Conservation (phyloP, 2,888 invertebrate species). For the Nephrotoma flavescens region DNA sequence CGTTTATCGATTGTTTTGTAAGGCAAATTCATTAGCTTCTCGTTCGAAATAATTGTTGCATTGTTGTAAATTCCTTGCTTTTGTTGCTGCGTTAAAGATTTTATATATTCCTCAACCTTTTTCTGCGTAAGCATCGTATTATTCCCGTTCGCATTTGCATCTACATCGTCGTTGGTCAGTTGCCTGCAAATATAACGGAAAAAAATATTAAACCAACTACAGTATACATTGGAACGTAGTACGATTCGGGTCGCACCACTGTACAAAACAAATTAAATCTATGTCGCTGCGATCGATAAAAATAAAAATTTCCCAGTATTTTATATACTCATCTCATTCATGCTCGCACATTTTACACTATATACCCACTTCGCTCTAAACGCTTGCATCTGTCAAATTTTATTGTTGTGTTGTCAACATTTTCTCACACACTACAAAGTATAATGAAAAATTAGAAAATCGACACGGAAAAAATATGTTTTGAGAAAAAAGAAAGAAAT, state of each 20-base stretch:
- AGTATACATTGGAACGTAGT: neutral
- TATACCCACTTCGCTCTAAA: neutral
- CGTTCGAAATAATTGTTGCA: neutral
- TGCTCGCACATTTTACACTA: neutral
- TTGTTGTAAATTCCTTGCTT: constrained; percentile 1
- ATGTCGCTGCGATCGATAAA: neutral
- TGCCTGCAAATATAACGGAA: neutral
- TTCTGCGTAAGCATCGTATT: constrained; percentile 20
- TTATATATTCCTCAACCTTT: constrained; percentile 28
- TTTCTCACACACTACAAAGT: neutral
- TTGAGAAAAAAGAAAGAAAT: neutral
- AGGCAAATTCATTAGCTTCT: neutral
- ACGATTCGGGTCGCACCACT: neutral
- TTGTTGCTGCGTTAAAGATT: constrained; percentile 15
- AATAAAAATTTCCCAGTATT: neutral
- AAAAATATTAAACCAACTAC: neutral
- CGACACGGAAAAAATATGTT: neutral
- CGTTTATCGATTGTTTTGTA: neutral
- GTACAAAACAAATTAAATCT: neutral
- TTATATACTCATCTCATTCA: neutral
- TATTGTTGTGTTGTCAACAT: neutral
- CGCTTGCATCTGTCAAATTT: neutral
- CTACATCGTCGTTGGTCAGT: neutral
- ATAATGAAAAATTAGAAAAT: neutral
- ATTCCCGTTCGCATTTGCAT: neutral